Conservation (phyloP, 2,113 vertebrate species). For the Colius striatus region DNA sequence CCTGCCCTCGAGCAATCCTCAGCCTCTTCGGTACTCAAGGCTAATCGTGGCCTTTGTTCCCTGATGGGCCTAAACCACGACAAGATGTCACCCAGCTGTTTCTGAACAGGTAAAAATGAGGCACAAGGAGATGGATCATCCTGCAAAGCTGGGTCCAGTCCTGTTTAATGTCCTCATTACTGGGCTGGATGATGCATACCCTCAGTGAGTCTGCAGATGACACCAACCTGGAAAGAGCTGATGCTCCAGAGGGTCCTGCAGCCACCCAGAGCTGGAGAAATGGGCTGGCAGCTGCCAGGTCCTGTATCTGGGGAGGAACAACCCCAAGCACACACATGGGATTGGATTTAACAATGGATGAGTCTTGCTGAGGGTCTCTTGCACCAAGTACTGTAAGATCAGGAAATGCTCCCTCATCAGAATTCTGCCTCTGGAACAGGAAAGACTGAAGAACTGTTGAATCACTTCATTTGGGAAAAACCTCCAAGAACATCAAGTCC, state of each 20-base stretch:
- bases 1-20: no score
- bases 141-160: not conserved
- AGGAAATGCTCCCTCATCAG: not conserved
- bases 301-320: not conserved
- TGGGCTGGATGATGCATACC: not conserved
- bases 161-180: not conserved
- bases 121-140: no score
- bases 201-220: not conserved
- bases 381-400: not conserved
- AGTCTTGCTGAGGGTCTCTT: not conserved
- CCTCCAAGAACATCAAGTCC: no score
- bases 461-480: no score
- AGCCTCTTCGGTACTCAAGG: no score
- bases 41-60: no score
- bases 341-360: not conserved
- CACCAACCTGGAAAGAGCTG: not conserved
- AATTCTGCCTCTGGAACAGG: not conserved
- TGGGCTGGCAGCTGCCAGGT: not conserved
- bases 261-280: not conserved
- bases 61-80: no score
- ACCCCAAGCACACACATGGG: rapidly evolving
- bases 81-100: no score
- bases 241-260: not conserved
- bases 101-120: no score
- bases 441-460: not conserved